Evolutionary conservation across 2,888 invertebrate species (phyloP), one percentile per base, ranked within the genome.

Genomic region (Acleris holmiana): DNA sequence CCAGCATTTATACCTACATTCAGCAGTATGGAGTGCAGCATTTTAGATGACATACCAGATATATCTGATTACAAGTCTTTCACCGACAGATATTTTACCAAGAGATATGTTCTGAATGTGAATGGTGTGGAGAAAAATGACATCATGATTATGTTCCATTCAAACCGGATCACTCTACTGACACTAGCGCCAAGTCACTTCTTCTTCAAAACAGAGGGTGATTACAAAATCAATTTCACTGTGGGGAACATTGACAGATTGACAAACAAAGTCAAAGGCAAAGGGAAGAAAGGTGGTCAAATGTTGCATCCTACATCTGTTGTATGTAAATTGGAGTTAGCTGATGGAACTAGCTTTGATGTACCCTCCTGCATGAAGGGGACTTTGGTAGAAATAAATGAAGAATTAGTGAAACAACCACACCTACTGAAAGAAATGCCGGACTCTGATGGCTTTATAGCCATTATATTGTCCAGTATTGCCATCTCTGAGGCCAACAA

Each of bases 241-340:
- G 91, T 95, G 54, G 94, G 95, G 0, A 95, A 95, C 74, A 78
- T 95, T 15, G 95, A 97, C 82, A 93, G 98, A 68, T 88, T 96
- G 60, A 93, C 93, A 59, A 98, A 98, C 84, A 93, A 94, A 73
- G 97, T 97, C 0, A 95, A 95, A 51, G 98, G 98, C 0, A 98
- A 98, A 88, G 94, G 95, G 0, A 98, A 98, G 82, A 95, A 96
- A 80, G 98, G 98, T 21, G 98, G 97, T 0, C 98, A 98, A 86
- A 91, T 94, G 61, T 83, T 98, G 46, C 93, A 93, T 55, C 94
- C 95, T 0, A 94, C 94, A 59, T 96, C 98, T 0, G 93, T 95
- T 15, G 89, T 98, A 66, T 98, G 98, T 77, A 91, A 94, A 73
- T 92, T 98, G 50, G 94, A 94, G 53, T 96, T 95, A 71, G 84